Base-by-base conservation (phyloP, 1,140 invertebrate genomes). In the Achatina immaculata region DNA sequence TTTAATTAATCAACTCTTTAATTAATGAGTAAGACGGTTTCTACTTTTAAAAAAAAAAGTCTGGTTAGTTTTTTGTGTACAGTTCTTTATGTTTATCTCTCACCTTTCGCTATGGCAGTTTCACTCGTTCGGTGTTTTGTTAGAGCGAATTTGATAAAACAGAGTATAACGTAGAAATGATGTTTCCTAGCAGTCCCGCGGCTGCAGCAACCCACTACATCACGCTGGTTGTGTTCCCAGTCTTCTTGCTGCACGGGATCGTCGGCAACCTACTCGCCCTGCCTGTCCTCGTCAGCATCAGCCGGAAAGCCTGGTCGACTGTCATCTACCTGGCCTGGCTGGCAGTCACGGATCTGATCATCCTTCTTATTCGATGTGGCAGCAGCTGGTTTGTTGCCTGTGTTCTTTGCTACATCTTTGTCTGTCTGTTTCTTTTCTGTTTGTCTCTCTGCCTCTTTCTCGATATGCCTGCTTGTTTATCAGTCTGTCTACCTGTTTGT, bases 111-210 rank as follows among this genome's bases (percentile, higher is more conserved):
- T n/a, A n/a, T n/a, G n/a, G n/a, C n/a, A n/a, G n/a, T n/a, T n/a
- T n/a, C n/a, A n/a, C n/a, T n/a, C n/a, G n/a, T n/a, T n/a, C n/a
- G n/a, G n/a, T n/a, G n/a, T n/a, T n/a, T n/a, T n/a, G n/a, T n/a
- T n/a, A n/a, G n/a, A n/a, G n/a, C n/a, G n/a, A n/a, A n/a, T n/a
- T n/a, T n/a, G n/a, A n/a, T n/a, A n/a, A n/a, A n/a, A n/a, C n/a
- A n/a, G n/a, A n/a, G 96, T 89, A 65, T 34, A 34, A 6, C 6
- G 62, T 28, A 34, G 7, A 65, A 11, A 65, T 34, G 34, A 6
- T n/a, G 62, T 69, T 73, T 42, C 71, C 65, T 28, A 73, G 71
- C 38, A 31, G 43, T 28, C 9, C 38, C n/a, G 71, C 14, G 45
- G 28, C 28, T 2, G 71, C n/a, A 48, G 71, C 38, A 6, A 48